Percentiles rank a stretch among this genome's conserved stretches.
These are phyloP conservation scores for Lochmaea capreae DNA, from an alignment of 2,888 invertebrate genomes.

Conservation along the genomic window DNA sequence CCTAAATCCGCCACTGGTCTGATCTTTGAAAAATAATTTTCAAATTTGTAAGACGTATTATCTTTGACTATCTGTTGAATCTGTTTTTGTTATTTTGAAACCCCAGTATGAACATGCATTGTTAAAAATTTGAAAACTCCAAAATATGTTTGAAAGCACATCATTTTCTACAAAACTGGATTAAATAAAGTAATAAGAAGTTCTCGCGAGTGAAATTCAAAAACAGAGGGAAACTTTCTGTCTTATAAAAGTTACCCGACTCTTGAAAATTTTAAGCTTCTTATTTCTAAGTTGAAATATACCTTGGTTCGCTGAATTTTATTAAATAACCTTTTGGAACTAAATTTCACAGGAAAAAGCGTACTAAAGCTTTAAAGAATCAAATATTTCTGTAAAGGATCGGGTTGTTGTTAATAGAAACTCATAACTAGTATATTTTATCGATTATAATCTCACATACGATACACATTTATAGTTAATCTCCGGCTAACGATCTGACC, in stretches of 20 bases:
- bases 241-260: not conserved
- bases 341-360: too few species aligned
- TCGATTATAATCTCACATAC: too few species aligned
- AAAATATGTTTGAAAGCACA: not conserved
- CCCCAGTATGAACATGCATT: not conserved
- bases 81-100: not conserved
- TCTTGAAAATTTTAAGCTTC: not conserved
- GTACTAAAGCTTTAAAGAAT: too few species aligned
- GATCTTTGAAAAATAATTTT: too few species aligned
- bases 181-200: not conserved
- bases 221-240: not conserved
- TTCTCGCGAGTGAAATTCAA: not conserved
- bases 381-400: too few species aligned
- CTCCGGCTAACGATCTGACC: too few species aligned
- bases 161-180: not conserved
- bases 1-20: too few species aligned
- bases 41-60: too few species aligned
- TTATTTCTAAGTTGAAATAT: not conserved
- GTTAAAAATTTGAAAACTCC: not conserved
- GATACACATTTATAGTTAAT: too few species aligned
- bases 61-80: too few species aligned
- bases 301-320: not conserved
- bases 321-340: not conserved
- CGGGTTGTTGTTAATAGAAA: too few species aligned
- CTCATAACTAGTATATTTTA: too few species aligned